Conservation (phyloP, 2,888 invertebrate species). For the Amblyjoppa proteus region DNA sequence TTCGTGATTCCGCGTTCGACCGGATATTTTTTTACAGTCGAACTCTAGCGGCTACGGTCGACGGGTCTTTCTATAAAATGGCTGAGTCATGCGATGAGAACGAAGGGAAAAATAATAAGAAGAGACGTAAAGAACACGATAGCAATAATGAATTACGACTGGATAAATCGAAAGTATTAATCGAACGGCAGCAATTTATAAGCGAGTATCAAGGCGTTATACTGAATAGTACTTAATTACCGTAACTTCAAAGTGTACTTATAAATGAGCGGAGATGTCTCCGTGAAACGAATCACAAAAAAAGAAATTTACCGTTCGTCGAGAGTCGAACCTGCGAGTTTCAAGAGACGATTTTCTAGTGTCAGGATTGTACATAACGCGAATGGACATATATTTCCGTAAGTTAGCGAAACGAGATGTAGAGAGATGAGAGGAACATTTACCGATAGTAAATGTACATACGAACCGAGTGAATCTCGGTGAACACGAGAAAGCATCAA, state of each 20-base stretch:
- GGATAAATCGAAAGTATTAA: slow-evolving; percentile 76
- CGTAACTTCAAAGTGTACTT: slow-evolving; percentile 76
- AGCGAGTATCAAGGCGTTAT: slow-evolving; percentile 74
- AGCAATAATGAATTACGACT: slow-evolving; percentile 71
- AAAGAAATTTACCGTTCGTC: slow-evolving; percentile 1
- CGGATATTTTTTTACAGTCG: neutral
- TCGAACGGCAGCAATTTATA: slow-evolving; percentile 74
- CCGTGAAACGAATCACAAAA: slow-evolving; percentile 18
- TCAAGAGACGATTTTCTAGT: slow-evolving; percentile 11
- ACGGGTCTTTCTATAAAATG: neutral
- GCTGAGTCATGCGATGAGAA: neutral
- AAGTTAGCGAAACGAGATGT: slow-evolving; percentile 28
- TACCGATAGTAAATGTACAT: slow-evolving; percentile 17
- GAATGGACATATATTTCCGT: slow-evolving; percentile 46
- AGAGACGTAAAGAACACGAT: slow-evolving; percentile 22
- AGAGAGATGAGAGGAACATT: slow-evolving; percentile 15
- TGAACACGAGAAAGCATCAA: neutral
- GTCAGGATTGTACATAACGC: slow-evolving; percentile 44
- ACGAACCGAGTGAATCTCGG: slow-evolving; percentile 21
- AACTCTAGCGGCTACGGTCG: neutral
- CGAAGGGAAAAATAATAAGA: slow-evolving; percentile 43
- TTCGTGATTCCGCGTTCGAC: slow-evolving; percentile 1
- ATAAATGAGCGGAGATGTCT: slow-evolving; percentile 65
- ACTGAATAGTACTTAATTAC: slow-evolving; percentile 77
- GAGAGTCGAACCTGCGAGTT: neutral